Base-by-base conservation (phyloP, 2,797 vertebrate genomes). In the Brachyalestes nurse region DNA sequence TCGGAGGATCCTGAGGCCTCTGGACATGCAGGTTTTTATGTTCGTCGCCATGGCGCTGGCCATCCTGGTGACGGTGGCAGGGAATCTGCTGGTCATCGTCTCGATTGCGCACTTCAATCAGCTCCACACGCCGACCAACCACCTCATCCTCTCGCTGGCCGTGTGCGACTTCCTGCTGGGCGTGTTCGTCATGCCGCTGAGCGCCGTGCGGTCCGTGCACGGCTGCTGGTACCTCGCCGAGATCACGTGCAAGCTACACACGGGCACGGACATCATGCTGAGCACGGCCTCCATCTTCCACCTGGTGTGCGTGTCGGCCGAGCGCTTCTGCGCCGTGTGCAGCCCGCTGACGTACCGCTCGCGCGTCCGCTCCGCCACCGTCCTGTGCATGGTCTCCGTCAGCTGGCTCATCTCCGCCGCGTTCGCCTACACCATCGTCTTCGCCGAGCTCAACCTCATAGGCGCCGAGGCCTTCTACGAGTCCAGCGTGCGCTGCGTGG, bases 151-250 rank as follows among this genome's bases (percentile, higher is more conserved):
- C 5, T 94, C 90, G 6, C 84, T 94, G 1, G 83, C 91, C 1
- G 58, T 92, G 79, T 92, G 88, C 0, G 89, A 93, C 85, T 87
- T 92, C 84, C 65, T 90, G 14, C 80, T 93, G 13, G 89, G 91
- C 5, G n/a, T 92, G 51, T 87, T 88, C 0, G 84, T 93, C 10
- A 84, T 94, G 83, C 93, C 91, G 0, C 78, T 93, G 23, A 92
- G 91, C 23, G 87, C 80, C 0, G 6, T 91, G 6, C 78, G 62
- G 51, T 93, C 92, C 0, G 85, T 89, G 38, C 88, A 93, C 34
- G 88, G 88, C 66, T 93, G 90, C 83, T 94, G 92, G 91, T 93
- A 89, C 81, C 92, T 93, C 0, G 84, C 92, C 5, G 88, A 91
- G 66, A 61, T 87, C 82, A 84, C 90, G 66, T 93, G 91, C 72